Percentiles rank a stretch among this genome's conserved stretches.
Conservation (phyloP, 2,888 invertebrate species). For the Lymantria dispar region DNA sequence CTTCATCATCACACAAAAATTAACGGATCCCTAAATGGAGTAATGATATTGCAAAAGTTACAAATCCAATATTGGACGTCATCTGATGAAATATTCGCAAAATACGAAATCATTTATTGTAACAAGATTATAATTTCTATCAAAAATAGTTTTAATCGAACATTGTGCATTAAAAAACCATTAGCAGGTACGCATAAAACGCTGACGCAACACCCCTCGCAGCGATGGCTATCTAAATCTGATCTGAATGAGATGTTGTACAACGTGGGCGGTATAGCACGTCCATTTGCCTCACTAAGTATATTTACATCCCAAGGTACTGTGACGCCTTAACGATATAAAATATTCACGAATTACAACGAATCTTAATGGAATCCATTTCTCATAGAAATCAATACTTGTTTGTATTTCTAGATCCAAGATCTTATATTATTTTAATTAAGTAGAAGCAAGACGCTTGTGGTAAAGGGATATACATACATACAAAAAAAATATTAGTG, state of each 20-base stretch:
- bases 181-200: constrained; percentile 32
- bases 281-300: constrained; percentile 20
- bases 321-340: constrained; percentile 41
- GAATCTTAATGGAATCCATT: constrained; percentile 28
- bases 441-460: too few species aligned
- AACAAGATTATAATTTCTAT: too few species aligned
- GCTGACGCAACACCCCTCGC: constrained; percentile 31
- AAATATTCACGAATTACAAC: constrained; percentile 37
- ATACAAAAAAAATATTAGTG: too few species aligned
- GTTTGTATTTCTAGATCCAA: constrained; percentile 4
- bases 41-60: too few species aligned
- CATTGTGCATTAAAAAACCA: constrained; percentile 10
- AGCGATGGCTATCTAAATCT: constrained; percentile 25
- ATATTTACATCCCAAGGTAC: constrained; percentile 29
- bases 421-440: constrained; percentile 3
- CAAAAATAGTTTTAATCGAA: too few species aligned
- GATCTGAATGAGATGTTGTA: constrained; percentile 28
- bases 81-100: too few species aligned
- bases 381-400: constrained; percentile 1
- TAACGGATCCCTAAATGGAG: too few species aligned
- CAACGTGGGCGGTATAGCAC: constrained; percentile 7
- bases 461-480: too few species aligned
- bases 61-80: too few species aligned
- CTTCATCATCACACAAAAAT: too few species aligned
- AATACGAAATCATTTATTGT: too few species aligned